Base-by-base conservation (phyloP, 2,113 vertebrate species). In the Pollachius pollachius region DNA sequence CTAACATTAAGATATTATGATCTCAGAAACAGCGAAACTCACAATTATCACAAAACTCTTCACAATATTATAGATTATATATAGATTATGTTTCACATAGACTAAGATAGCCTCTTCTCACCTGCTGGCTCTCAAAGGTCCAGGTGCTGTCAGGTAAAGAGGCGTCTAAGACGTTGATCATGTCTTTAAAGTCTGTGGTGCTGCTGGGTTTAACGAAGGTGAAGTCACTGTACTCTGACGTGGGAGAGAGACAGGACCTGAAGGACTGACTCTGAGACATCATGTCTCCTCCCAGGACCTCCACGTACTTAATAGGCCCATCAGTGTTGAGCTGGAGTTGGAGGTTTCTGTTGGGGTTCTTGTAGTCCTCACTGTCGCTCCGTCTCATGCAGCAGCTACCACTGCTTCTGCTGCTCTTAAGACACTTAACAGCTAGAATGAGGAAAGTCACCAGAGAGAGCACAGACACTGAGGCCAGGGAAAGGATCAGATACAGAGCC, bases 181-280 rank as follows among this genome's bases (percentile, higher is more conserved):
- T 77, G 27, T 81, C 75, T 37, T 71, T 74, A 62, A 75, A 75
- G 18, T 71, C 74, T 3, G 69, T 71, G 18, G 72, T 73, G 64
- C 74, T 75, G 67, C 66, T 74, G 68, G 91, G 89, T 66, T 89
- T 92, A 85, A 91, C 81, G 76, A 93, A 90, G 70, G 90, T 87
- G 82, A 93, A 90, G 68, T 92, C 91, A 76, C 92, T 91, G 87
- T 90, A 90, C 73, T 91, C 90, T 23, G 92, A 92, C 66, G 90
- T 86, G 0, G 90, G 90, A 15, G 91, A 93, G 67, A 92, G 89
- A 76, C 89, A 92, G 71, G 91, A 91, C 67, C 91, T 88, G 77
- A 91, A 92, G 23, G 89, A 75, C 75, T 80, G 78, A 73, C 81
- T 83, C 62, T 80, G 91, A 0, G 90, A 90, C 18, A 91, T 84